Evolutionary conservation across 2,113 vertebrate species (phyloP), one percentile per base, ranked within the genome.

Genomic region (Leptocoma aspasia): DNA sequence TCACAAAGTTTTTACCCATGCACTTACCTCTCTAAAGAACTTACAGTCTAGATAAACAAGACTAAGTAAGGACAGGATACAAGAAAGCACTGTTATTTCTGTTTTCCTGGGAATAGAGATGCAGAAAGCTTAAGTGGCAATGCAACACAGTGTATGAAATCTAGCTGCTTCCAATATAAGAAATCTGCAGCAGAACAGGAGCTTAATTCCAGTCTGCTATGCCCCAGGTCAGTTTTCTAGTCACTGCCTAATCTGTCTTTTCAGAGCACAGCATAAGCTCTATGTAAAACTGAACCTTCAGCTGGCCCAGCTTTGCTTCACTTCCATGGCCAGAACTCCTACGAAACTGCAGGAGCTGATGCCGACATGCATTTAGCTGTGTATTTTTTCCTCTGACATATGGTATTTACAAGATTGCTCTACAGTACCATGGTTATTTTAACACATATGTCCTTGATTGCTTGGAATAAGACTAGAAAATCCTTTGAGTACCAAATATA

Each of bases 371-470:
- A 91, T 83, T 95, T 94, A 92, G 64, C 63, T 8, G 12, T 73
- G 57, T 93, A 92, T 96, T 95, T 96, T 96, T 95, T 90, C 82
- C 90, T 84, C 88, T 93, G 72, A 78, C 93, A 96, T 96, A 96
- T 89, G 92, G 92, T 96, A 95, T 93, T 96, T 96, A 94, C 90
- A 95, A 89, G 90, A 80, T 42, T 87, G 50, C 78, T 90, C 68
- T 73, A 79, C 87, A 86, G 90, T 88, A 85, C 85, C 90, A 96
- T 90, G 94, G 95, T 90, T 93, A 97, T 97, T 95, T 96, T 96
- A 96, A 95, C 93, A 94, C 90, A 94, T 63, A 68, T 90, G 92
- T 94, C 82, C 77, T 92, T 72, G 47, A 68, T 86, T 90, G 65
- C 82, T 92, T 90, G 80, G 47, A 94, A 92, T 80, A 92, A 82